Percentiles rank a stretch among this genome's conserved stretches.
phyloP scores from a whole-genome alignment of 2,113 vertebrate genomes.

The Gnathonemus echidnorhynchus region DNA sequence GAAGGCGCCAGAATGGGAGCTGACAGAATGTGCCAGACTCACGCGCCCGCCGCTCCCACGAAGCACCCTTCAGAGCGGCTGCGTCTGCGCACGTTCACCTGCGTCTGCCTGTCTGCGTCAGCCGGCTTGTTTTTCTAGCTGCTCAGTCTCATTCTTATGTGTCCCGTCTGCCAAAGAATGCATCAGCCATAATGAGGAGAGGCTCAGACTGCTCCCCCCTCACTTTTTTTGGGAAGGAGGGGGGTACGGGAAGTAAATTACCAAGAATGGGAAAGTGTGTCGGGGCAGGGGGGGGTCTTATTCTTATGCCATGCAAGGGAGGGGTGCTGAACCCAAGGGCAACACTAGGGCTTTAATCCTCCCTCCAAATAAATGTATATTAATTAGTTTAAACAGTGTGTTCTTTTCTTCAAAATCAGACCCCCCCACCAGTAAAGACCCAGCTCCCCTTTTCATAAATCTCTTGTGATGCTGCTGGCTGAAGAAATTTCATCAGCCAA shows the following conservation, averaged over 20 bases:
- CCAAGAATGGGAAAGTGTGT: background rate
- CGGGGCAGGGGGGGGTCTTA: background rate
- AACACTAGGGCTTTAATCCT: background rate
- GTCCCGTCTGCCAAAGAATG: constrained; percentile 48
- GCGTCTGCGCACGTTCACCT: constrained; percentile 41
- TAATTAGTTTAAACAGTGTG: background rate
- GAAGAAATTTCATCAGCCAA: background rate
- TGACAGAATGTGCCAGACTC: constrained; percentile 31
- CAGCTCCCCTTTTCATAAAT: background rate
- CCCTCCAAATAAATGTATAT: background rate
- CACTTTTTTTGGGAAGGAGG: constrained; percentile 25
- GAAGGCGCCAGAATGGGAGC: constrained; percentile 30
- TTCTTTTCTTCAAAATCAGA: background rate
- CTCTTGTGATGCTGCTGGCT: background rate
- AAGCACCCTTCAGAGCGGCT: constrained; percentile 44
- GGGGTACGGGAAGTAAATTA: background rate
- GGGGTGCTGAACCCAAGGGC: background rate
- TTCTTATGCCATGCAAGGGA: background rate
- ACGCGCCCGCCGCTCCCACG: constrained; percentile 7
- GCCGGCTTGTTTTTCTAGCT: constrained; percentile 57
- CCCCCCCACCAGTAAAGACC: background rate
- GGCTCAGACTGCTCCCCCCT: constrained; percentile 37
- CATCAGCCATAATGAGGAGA: constrained; percentile 43
- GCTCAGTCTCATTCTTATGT: constrained; percentile 53
- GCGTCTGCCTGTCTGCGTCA: constrained; percentile 40